These are phyloP conservation scores for Carassius auratus DNA, from an alignment of 2,113 vertebrate species.

Conservation along the genomic window DNA sequence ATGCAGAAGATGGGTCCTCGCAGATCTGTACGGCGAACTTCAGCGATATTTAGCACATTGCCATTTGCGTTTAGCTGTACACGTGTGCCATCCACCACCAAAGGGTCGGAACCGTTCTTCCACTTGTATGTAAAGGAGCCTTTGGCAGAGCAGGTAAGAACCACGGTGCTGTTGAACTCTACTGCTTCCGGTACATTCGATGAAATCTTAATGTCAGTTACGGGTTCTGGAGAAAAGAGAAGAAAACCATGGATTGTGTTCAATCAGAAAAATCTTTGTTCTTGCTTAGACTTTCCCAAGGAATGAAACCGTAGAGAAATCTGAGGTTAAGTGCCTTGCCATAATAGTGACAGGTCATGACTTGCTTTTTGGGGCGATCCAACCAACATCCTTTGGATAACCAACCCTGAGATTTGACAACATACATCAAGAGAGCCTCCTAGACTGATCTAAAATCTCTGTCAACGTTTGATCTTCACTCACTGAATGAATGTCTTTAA, in stretches of 20 bases:
- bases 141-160: conserved; percentile 67
- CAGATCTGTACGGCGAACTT: conserved; percentile 63
- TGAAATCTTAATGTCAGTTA: conserved; percentile 57
- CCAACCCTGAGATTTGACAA: neutral
- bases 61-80: neutral
- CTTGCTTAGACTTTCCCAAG: neutral
- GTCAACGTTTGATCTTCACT: neutral
- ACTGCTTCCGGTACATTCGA: conserved; percentile 55
- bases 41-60: conserved; percentile 58
- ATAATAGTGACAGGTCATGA: neutral
- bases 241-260: neutral
- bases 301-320: neutral
- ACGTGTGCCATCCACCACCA: conserved; percentile 37
- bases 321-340: neutral
- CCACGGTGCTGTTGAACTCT: conserved; percentile 68
- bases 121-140: conserved; percentile 72
- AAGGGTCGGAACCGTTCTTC: conserved; percentile 39
- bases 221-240: conserved; percentile 60
- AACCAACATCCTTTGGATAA: neutral
- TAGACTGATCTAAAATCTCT: neutral
- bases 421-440: neutral
- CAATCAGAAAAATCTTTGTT: neutral
- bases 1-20: conserved; percentile 62
- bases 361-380: neutral
- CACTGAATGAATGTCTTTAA: neutral